phyloP scores from a whole-genome alignment of 2,888 invertebrate genomes.

The Athrips mouffetella region DNA sequence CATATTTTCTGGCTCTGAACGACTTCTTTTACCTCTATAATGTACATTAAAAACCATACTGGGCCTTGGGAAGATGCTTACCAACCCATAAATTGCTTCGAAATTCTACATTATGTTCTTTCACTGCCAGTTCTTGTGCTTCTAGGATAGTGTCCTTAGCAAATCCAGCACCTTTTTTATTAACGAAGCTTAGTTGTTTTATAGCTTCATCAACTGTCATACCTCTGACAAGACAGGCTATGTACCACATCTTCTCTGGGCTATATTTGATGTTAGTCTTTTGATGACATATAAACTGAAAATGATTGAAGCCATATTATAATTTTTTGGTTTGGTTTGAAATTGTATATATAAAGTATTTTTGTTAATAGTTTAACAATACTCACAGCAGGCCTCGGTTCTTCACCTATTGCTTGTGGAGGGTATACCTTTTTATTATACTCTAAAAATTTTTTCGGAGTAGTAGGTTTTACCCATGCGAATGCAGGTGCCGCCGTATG shows the following conservation, averaged over 20 bases:
- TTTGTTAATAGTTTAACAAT: constrained; percentile 12
- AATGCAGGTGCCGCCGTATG: constrained; percentile 46
- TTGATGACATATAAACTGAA: constrained; percentile 93
- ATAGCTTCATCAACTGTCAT: constrained; percentile 96
- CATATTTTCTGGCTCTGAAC: too few relatives aligned
- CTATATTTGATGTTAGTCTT: constrained; percentile 92
- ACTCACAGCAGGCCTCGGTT: constrained; percentile 90
- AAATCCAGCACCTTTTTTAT: constrained; percentile 86
- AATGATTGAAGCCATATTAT: too few relatives aligned
- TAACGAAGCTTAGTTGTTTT: constrained; percentile 90
- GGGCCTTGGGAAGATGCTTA: too few relatives aligned
- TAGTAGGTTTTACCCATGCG: constrained; percentile 55
- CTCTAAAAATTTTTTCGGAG: constrained; percentile 78
- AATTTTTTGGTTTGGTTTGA: too few relatives aligned
- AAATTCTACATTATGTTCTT: constrained; percentile 95
- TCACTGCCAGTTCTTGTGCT: constrained; percentile 92
- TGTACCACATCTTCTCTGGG: constrained; percentile 95
- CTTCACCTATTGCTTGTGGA: constrained; percentile 85
- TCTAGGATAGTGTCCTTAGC: constrained; percentile 89
- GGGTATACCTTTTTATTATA: constrained; percentile 89
- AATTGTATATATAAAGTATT: too few relatives aligned
- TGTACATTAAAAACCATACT: too few relatives aligned
- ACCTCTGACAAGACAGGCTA: constrained; percentile 91
- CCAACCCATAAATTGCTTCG: constrained; percentile 97
- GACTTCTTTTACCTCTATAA: too few relatives aligned